Evolutionary conservation across 1,140 invertebrate genomes (phyloP), one percentile per base, ranked within the genome.

Genomic region (Zophobas morio): DNA sequence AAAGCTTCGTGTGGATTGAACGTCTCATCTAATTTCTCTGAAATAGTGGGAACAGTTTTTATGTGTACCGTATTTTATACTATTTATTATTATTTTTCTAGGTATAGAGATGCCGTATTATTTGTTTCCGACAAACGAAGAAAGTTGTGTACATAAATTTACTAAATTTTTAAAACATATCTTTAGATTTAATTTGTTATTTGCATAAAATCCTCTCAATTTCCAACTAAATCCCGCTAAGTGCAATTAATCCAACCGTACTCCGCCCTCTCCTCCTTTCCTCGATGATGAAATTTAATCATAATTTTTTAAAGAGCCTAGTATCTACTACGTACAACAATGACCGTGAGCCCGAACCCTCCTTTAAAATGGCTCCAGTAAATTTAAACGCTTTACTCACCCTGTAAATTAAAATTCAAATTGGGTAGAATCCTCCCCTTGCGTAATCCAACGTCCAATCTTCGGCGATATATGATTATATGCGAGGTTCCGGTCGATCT

Each of bases 321-420:
- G 39, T 42, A 66, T 37, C 42, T 42, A 20, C 60, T 66, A 6
- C 49, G 70, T 71, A 35, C 40, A 75, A 34, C 60, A 40, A 70
- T 54, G 51, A 76, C 60, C 60, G 74, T 51, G 53, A 42, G 32
- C 20, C 40, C 32, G 35, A 5, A 60, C 72, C 72, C 37, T 46
- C 39, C 49, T 70, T 49, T 36, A 77, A 79, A 84, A 81, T 78
- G 80, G 78, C 75, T 79, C 66, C 78, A 75, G 81, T 84, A 84
- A 84, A 84, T 84, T 84, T 79, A 79, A 81, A 81, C 81, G 77
- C 79, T 83, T 81, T 82, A 81, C 82, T 83, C 82, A 84, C 80
- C 78, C 81, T 81, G 84, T 85, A 85, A 85, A 85, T 85, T 85
- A 85, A 85, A 85, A 85, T 85, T 85, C 84, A 85, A 85, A 85